Percentiles rank a stretch among this genome's conserved stretches.
These are phyloP conservation scores for Conus betulinus DNA, from an alignment of 1,140 invertebrate species.

Conservation along the genomic window DNA sequence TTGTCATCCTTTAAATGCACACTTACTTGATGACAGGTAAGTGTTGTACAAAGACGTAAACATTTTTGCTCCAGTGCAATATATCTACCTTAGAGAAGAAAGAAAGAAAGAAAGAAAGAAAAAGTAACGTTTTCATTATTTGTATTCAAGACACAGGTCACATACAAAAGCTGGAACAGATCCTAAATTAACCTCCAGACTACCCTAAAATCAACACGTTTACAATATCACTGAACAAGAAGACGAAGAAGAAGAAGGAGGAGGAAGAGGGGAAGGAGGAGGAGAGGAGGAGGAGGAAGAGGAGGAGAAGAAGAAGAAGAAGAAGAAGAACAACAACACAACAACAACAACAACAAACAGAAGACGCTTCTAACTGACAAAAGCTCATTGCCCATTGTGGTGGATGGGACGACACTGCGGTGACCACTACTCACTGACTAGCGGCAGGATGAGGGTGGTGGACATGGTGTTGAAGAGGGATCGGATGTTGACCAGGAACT, in stretches of 20 bases:
- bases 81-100: neutral
- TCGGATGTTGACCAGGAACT: constrained; percentile 62
- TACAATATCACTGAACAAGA: neutral
- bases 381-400: no score
- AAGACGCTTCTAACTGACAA: constrained; percentile 60
- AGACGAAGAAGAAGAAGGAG: neutral
- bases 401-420: no score
- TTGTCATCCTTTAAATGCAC: no score
- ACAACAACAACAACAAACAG: no score
- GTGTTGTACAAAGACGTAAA: no score
- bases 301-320: neutral
- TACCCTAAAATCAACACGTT: no score
- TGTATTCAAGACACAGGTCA: no score
- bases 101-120: neutral
- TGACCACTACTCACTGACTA: constrained; percentile 65
- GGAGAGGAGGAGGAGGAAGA: neutral
- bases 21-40: no score
- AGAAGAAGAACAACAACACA: neutral
- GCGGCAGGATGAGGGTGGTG: constrained; percentile 64
- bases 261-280: neutral
- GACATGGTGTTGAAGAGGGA: constrained; percentile 60
- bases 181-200: no score
- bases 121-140: no score
- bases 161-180: no score
- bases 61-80: no score